These are phyloP conservation scores for Rhyacichthys aspro DNA, from an alignment of 2,797 vertebrate genomes.

Conservation along the genomic window DNA sequence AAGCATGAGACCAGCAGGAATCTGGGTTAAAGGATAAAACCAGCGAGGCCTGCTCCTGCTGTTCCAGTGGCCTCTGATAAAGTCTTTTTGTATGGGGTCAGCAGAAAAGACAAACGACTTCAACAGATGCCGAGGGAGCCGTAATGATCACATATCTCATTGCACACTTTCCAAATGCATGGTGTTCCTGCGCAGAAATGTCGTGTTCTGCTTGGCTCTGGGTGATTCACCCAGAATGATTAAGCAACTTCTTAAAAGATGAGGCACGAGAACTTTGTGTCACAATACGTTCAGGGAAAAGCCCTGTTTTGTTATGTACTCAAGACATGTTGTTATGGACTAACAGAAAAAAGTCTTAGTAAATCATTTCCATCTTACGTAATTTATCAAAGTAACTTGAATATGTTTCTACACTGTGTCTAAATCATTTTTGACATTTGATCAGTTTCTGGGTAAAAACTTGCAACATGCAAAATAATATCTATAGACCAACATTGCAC, in stretches of 20 bases:
- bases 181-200: constrained; percentile 7
- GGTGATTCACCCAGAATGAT: not conserved
- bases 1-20: constrained; percentile 57
- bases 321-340: not conserved
- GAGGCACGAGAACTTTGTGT: constrained; percentile 8
- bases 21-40: constrained; percentile 64
- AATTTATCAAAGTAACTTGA: too few species aligned
- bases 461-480: too few species aligned
- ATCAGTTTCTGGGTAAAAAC: too few species aligned
- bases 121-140: not conserved
- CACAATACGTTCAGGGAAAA: not conserved
- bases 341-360: not conserved
- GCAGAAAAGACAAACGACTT: too few species aligned
- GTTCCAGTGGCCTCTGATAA: constrained; percentile 18
- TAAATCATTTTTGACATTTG: too few species aligned
- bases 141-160: not conserved
- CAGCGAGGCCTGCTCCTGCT: not conserved
- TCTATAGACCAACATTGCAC: too few species aligned
- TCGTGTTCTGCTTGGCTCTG: not conserved
- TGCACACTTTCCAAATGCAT: not conserved
- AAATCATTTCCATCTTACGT: too few species aligned
- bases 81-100: not conserved
- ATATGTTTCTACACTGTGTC: too few species aligned
- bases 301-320: not conserved
- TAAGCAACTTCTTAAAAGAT: constrained; percentile 7